These are phyloP conservation scores for Adelges cooleyi DNA, from an alignment of 1,140 invertebrate genomes.

Conservation along the genomic window DNA sequence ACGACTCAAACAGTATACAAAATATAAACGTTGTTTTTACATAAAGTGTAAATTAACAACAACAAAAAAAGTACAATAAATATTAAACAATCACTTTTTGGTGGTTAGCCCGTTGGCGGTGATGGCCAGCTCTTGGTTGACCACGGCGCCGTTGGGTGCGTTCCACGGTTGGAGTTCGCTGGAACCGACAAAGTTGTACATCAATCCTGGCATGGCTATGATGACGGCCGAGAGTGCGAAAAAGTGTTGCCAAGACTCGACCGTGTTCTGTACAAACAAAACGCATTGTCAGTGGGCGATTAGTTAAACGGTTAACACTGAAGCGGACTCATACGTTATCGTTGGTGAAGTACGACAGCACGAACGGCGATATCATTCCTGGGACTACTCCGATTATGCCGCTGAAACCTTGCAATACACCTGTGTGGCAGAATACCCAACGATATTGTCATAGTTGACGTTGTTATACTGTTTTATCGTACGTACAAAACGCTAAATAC, in stretches of 20 bases:
- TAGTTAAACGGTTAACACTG: background rate
- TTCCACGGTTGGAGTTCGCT: slow-evolving; percentile 55
- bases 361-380: slow-evolving; percentile 35
- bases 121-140: background rate
- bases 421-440: slow-evolving; percentile 35
- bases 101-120: background rate
- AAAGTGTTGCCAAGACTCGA: slow-evolving; percentile 51
- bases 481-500: no score
- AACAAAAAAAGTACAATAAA: no score
- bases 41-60: no score
- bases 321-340: background rate
- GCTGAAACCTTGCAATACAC: slow-evolving; percentile 45
- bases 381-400: slow-evolving; percentile 43
- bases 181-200: slow-evolving; percentile 46
- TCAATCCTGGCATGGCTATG: slow-evolving; percentile 42
- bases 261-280: slow-evolving; percentile 47
- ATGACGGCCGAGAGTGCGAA: slow-evolving; percentile 48
- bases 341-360: background rate
- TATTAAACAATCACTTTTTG: background rate
- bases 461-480: no score
- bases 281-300: background rate
- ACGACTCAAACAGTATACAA: no score
- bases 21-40: no score
- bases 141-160: background rate
- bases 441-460: no score